phyloP scores from a whole-genome alignment of 2,797 vertebrate genomes.

The Pogoniulus pusillus region DNA sequence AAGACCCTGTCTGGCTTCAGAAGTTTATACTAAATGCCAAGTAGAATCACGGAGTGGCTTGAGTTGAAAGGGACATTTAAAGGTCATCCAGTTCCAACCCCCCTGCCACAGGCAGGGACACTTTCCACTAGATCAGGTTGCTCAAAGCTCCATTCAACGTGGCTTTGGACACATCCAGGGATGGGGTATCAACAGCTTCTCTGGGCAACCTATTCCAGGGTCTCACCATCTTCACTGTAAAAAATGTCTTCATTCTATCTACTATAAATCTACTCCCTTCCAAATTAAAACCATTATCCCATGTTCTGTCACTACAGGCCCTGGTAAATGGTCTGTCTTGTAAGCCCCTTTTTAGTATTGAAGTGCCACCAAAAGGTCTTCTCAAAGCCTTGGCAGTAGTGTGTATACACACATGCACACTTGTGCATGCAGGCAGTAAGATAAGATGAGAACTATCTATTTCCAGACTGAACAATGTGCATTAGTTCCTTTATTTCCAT shows the following conservation, averaged over 20 bases:
- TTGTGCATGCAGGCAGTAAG: no score
- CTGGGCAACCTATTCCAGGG: neutral
- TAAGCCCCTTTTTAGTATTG: neutral
- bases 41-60: neutral
- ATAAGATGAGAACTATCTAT: neutral
- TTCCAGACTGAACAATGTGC: neutral
- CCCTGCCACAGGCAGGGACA: neutral
- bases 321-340: neutral
- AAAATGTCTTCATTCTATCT: neutral
- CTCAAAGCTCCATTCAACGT: neutral
- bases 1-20: neutral
- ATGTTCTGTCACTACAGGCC: neutral
- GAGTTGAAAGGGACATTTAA: neutral
- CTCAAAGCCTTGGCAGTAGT: neutral
- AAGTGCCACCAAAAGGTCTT: neutral
- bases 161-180: neutral
- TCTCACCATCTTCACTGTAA: rapidly evolving
- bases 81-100: neutral
- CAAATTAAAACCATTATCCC: no score
- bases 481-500: neutral
- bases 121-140: neutral
- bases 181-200: neutral
- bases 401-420: no score
- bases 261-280: neutral
- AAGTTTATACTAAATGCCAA: neutral